Percentiles rank a stretch among this genome's conserved stretches.
Conservation (phyloP, 92 coral and sea anemone species). For the Epizoanthus rinbou region DNA sequence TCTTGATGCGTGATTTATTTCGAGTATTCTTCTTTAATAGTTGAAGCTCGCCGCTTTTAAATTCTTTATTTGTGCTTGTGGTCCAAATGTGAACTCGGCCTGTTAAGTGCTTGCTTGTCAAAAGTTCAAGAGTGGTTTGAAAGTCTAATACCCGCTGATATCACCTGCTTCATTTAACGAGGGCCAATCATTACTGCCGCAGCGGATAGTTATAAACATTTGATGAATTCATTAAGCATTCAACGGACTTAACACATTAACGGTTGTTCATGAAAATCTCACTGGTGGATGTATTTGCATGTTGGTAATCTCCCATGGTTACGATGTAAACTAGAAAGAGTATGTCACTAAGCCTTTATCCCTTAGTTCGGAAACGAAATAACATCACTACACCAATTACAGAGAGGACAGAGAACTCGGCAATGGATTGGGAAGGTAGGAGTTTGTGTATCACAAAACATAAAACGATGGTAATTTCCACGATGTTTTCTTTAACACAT, state of each 20-base stretch:
- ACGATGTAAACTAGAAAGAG: neutral
- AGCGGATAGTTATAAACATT: slow-evolving; percentile 9
- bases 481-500: neutral
- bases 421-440: neutral
- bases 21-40: neutral
- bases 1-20: neutral
- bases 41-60: neutral
- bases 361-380: too few species aligned
- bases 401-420: neutral
- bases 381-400: neutral
- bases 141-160: neutral
- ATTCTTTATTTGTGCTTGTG: neutral
- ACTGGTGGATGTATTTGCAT: slow-evolving; percentile 19
- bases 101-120: neutral
- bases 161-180: slow-evolving; percentile 1
- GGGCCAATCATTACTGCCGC: slow-evolving; percentile 2
- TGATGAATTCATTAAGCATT: slow-evolving; percentile 21
- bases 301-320: slow-evolving; percentile 38
- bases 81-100: neutral
- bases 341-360: neutral
- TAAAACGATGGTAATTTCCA: neutral
- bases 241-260: slow-evolving; percentile 2
- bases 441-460: neutral
- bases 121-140: neutral
- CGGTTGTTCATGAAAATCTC: neutral